A percentile compares a stretch with the other conserved stretches of the same genome.
Evolutionary conservation across 2,888 invertebrate species (phyloP).

Genomic region (Artemia sinica): DNA sequence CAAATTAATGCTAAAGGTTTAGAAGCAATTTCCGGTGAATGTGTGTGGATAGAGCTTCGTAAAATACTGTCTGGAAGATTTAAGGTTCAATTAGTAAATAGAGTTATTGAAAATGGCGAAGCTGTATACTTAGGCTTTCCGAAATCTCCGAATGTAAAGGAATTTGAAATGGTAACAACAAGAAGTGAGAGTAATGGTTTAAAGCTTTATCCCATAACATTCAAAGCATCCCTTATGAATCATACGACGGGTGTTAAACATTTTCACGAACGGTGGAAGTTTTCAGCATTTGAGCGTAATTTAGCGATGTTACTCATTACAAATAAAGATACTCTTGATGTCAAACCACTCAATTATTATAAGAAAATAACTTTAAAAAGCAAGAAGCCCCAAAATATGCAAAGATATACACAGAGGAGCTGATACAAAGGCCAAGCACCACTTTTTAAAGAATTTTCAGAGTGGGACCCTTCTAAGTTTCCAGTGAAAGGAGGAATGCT

Average conservation of each 20-base stretch:
- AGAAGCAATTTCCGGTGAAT: slow-evolving; percentile 70
- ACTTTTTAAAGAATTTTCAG: slow-evolving; percentile 44
- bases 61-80: slow-evolving; percentile 71
- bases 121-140: slow-evolving; percentile 35
- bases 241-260: neutral
- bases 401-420: slow-evolving; percentile 50
- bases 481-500: slow-evolving; percentile 60
- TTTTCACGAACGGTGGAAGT: slow-evolving; percentile 48
- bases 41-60: slow-evolving; percentile 83
- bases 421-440: slow-evolving; percentile 51
- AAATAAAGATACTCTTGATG: slow-evolving; percentile 39
- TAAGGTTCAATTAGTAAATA: slow-evolving; percentile 50
- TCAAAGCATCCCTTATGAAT: neutral
- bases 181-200: neutral
- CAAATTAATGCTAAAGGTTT: slow-evolving; percentile 56
- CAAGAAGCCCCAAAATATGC: slow-evolving; percentile 31
- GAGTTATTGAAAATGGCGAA: slow-evolving; percentile 56
- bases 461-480: slow-evolving; percentile 60
- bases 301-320: slow-evolving; percentile 56
- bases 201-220: neutral
- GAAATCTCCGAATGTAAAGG: neutral
- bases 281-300: slow-evolving; percentile 68
- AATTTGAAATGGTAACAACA: neutral
- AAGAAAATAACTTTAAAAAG: too few species aligned
- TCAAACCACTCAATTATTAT: slow-evolving; percentile 22